Conservation (phyloP, 2,113 vertebrate species). For the Ciconia stormi region DNA sequence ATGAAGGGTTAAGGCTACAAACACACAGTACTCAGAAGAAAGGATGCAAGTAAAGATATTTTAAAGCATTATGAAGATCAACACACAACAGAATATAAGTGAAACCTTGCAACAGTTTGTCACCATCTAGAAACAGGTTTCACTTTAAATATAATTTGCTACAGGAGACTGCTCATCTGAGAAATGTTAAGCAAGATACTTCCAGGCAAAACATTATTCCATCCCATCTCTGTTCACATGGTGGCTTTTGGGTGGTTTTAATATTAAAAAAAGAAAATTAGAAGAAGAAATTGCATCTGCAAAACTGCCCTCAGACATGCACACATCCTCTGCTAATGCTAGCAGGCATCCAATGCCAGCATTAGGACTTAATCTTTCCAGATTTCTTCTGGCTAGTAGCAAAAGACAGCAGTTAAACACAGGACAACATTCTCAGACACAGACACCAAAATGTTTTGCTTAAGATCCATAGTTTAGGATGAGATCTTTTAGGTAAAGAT, state of each 20-base stretch:
- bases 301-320: conserved; percentile 23
- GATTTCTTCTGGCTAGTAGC: neutral
- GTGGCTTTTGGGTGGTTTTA: conserved; percentile 1
- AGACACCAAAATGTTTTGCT: neutral
- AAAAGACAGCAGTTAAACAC: neutral
- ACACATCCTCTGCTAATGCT: neutral
- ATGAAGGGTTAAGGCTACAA: conserved; percentile 19
- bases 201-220: neutral
- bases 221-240: neutral
- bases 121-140: conserved; percentile 24
- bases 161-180: conserved; percentile 47
- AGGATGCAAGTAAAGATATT: neutral
- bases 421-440: neutral
- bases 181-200: conserved; percentile 14
- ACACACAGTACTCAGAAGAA: neutral
- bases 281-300: neutral
- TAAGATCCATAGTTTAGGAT: neutral
- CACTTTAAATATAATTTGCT: neutral
- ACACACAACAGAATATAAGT: neutral
- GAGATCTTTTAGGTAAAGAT: neutral
- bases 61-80: neutral
- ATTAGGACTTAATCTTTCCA: neutral
- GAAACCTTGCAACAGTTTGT: conserved; percentile 38
- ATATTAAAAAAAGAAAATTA: neutral
- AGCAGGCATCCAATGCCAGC: neutral